Evolutionary conservation across 2,888 invertebrate species (phyloP), one percentile per base, ranked within the genome.

Genomic region (Nemotelus pantherinus): DNA sequence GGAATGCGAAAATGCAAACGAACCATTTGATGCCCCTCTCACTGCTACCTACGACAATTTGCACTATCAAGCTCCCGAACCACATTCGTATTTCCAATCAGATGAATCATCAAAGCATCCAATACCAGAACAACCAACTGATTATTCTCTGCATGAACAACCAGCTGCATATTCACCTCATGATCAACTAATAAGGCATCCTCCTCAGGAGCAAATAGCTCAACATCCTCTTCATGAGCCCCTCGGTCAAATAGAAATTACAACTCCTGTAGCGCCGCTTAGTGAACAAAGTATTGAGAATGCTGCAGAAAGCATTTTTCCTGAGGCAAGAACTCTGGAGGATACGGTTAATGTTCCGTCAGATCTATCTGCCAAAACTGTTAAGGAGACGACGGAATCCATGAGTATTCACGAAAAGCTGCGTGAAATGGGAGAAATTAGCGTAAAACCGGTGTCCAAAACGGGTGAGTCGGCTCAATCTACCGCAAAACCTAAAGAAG

Each of bases 391-490:
- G 2, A 2, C 63, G 5, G 91, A 91, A 81, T 10, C 71, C 44
- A 90, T 89, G 84, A 90, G 91, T 83, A 89, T 91, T 63, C 89
- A 90, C 72, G 90, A 91, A 81, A 91, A 91, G 83, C 84, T 91
- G 67, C 90, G 90, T 83, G 91, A 91, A 85, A 91, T 91, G 90
- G 91, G 90, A 25, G 89, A 89, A 82, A 88, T 89, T 55, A 89
- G 88, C 85, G 88, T 88, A 3, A 88, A 88, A 80, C 86, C 89
- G 25, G 83, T 88, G 2, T 79, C 78, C 41, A 79, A 81, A 77
- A 48, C 60, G 6, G 39, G 25, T 9, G 45, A 60, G 0, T 50
- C 76, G 5, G 10, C 50, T 1, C 39, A 58, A 7, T 39, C 70
- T 3, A 57, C 6, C n/a, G 41, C 64, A 44, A 77, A 68, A 25